phyloP scores from a whole-genome alignment of 2,888 invertebrate species.

The Amiota communis region DNA sequence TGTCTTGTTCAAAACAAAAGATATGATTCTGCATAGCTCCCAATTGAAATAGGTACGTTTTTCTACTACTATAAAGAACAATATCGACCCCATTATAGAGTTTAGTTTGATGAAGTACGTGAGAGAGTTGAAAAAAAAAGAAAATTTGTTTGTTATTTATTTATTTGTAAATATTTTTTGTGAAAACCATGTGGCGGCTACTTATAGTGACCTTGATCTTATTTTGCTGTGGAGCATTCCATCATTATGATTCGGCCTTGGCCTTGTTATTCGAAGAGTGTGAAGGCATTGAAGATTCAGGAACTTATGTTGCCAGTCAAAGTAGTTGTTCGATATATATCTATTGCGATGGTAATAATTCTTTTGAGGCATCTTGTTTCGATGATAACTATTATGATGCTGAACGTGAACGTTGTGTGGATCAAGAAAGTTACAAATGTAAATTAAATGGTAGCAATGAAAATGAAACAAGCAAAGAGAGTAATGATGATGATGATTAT shows the following conservation, averaged over 20 bases:
- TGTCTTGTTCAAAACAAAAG: no score
- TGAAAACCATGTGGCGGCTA: no score
- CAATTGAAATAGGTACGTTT: no score
- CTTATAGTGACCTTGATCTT: no score
- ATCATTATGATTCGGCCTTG: neutral
- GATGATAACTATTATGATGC: conserved; percentile 54
- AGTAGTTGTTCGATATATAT: conserved; percentile 60
- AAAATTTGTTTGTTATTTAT: no score
- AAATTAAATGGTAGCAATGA: conserved; percentile 10
- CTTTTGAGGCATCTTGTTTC: conserved; percentile 59
- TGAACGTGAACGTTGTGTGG: conserved; percentile 51
- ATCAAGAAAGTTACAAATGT: conserved; percentile 39
- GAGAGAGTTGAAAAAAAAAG: no score
- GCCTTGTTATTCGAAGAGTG: conserved; percentile 44
- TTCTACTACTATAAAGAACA: no score
- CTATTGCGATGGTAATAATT: conserved; percentile 57
- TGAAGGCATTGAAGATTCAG: conserved; percentile 28
- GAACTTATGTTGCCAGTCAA: conserved; percentile 51
- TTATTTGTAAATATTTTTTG: no score
- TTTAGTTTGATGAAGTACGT: no score
- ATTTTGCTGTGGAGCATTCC: no score
- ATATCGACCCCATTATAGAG: no score
- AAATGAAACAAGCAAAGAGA: neutral
- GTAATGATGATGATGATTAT: neutral
- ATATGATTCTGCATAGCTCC: no score